phyloP scores from a whole-genome alignment of 2,888 invertebrate genomes.

The Phania funesta region DNA sequence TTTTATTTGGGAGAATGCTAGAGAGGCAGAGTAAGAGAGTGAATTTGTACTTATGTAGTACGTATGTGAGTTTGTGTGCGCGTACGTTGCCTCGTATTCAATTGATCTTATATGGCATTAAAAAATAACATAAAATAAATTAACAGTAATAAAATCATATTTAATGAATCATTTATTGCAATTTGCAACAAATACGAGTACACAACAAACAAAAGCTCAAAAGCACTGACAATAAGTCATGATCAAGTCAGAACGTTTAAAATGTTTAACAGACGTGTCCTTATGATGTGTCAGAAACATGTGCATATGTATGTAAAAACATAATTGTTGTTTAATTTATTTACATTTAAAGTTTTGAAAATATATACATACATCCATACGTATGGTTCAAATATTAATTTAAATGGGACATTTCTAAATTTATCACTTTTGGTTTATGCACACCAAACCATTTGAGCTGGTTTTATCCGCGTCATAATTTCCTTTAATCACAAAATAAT shows the following conservation, averaged over 20 bases:
- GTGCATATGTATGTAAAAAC: too few species aligned
- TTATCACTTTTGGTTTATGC: too few species aligned
- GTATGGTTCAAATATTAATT: too few species aligned
- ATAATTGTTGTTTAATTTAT: slow-evolving; percentile 38
- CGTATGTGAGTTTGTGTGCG: neutral
- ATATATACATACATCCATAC: neutral
- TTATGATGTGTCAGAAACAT: slow-evolving; percentile 58
- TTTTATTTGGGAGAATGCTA: neutral
- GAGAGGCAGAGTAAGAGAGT: neutral
- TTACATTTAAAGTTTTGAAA: neutral
- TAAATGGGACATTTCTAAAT: too few species aligned
- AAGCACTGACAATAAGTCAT: slow-evolving; percentile 41
- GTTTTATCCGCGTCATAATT: too few species aligned
- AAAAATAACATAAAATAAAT: slow-evolving; percentile 61
- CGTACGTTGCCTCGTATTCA: slow-evolving; percentile 23
- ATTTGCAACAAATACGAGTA: slow-evolving; percentile 41
- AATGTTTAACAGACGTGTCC: slow-evolving; percentile 52
- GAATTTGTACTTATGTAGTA: too few species aligned
- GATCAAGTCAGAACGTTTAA: slow-evolving; percentile 41
- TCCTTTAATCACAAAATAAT: too few species aligned
- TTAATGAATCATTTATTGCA: slow-evolving; percentile 62
- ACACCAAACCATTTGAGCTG: too few species aligned
- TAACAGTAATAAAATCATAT: slow-evolving; percentile 65
- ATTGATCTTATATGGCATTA: slow-evolving; percentile 66
- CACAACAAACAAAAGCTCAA: slow-evolving; percentile 12